Conservation (phyloP, 2,797 vertebrate genomes). For the Hapalemur alaotrensis region DNA sequence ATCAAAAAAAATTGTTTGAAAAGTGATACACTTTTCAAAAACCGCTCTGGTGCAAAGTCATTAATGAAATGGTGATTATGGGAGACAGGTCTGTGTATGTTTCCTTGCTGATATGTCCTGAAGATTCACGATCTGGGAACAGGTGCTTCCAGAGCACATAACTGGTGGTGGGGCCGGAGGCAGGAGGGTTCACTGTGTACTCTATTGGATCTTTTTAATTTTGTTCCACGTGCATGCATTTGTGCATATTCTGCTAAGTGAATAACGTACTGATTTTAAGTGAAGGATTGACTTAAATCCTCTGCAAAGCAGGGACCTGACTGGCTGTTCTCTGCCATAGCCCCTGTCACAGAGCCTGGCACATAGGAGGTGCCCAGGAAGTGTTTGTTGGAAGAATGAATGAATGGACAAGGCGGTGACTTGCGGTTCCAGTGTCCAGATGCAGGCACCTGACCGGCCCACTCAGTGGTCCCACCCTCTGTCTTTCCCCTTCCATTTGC, state of each 20-base stretch:
- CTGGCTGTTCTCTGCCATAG: not conserved
- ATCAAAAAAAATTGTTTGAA: not conserved
- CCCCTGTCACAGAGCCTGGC: not conserved
- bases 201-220: not conserved
- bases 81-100: not conserved
- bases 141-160: not conserved
- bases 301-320: not conserved
- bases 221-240: not conserved
- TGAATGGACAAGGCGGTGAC: too few species aligned
- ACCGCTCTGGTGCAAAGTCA: not conserved
- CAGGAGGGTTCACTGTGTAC: not conserved
- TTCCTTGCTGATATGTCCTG: not conserved
- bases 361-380: not conserved
- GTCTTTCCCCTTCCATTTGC: slow-evolving; percentile 67
- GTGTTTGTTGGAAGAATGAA: not conserved
- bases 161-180: not conserved
- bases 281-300: not conserved
- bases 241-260: not conserved
- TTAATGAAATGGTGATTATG: too few species aligned
- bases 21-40: not conserved
- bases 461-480: not conserved
- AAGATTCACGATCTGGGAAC: not conserved
- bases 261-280: not conserved
- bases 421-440: not conserved
- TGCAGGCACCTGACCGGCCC: not conserved